Base-by-base conservation (phyloP, 2,888 invertebrate species). In the Anoplius nigerrimus region DNA sequence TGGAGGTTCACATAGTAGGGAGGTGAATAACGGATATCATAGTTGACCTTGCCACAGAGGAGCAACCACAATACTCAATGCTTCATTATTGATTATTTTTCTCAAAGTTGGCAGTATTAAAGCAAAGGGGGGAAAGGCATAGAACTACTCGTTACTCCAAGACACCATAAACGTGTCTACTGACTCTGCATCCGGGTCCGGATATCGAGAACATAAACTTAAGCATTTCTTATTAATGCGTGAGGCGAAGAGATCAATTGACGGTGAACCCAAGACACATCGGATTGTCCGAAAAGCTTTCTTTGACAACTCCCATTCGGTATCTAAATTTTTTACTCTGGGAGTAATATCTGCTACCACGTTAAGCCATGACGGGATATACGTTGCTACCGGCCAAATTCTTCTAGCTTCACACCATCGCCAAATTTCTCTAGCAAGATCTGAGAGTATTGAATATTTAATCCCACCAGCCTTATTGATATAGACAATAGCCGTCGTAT, bases 61-160 rank as follows among this genome's bases (percentile, higher is more conserved):
- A 15, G 72, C 75, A 2, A 79, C 70, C 4, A 80, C 34, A 8
- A 60, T 48, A 1, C 74, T 73, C 56, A 4, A 11, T 15, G 70
- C 74, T 62, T 66, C 18, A 11, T 79, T 72, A 21, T 52, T 56
- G 0, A 74, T 70, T 15, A 79, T 74, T 61, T 79, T 79, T 62
- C 68, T 27, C 15, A 74, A 59, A 0, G 58, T 63, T n/a, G 58
- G 52, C 8, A 60, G 22, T 0, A 66, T 53, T 0, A 66, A 46
- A 22, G 73, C 58, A 24, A 73, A 77, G 4, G 74, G 76, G 34
- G 74, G 77, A 60, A 80, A 81, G 1, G 78, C 76, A 16, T 79
- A 76, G 60, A 74, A 72, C 11, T 62, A 8, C 18, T 72, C 57
- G n/a, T 71, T 42, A 24, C 11, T 55, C 74, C 74, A 80, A 4